Base-by-base conservation (phyloP, 2,888 invertebrate species). In the Iphiclides podalirius region DNA sequence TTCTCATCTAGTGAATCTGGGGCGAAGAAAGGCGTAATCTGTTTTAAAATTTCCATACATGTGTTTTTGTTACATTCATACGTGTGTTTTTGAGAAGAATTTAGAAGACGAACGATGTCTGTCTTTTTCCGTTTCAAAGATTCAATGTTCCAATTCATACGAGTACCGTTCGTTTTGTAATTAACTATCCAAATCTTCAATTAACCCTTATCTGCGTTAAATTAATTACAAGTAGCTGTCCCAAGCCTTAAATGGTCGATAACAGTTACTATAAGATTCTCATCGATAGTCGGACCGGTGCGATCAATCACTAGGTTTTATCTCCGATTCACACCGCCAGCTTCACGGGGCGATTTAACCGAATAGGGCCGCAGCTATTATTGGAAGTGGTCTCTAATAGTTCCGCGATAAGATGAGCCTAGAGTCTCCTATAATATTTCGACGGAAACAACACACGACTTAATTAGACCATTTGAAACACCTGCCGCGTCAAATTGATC, bases 351-450 rank as follows among this genome's bases (percentile, higher is more conserved):
- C 70, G 72, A 73, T 73, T 70, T 68, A 58, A 63, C 64, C 59
- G 59, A 60, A 67, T 64, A 63, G 66, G 60, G 62, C 64, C 69
- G 66, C 55, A 54, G 58, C 66, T 74, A 67, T 74, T 71, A 72
- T 69, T 66, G 59, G 60, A 55, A 72, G 67, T 70, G 65, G 66
- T 60, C 63, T 68, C 63, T 67, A 72, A 66, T 66, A 65, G 67
- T 60, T 59, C 47, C 47, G 39, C 54, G 80, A 79, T 83, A 79
- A 82, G 81, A 81, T 79, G 74, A 69, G 34, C n/a, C 35, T 20
- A 9, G 26, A 34, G 17, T 15, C 44, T 46, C 45, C 42, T 51
- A 53, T 57, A 36, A 50, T 62, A 61, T 64, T 67, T 66, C 65
- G 61, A 66, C 60, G 53, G 54, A 26, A 42, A 47, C 46, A 40